Evolutionary conservation across 2,888 invertebrate genomes (phyloP).

Genomic region (Cerastoderma edule): DNA sequence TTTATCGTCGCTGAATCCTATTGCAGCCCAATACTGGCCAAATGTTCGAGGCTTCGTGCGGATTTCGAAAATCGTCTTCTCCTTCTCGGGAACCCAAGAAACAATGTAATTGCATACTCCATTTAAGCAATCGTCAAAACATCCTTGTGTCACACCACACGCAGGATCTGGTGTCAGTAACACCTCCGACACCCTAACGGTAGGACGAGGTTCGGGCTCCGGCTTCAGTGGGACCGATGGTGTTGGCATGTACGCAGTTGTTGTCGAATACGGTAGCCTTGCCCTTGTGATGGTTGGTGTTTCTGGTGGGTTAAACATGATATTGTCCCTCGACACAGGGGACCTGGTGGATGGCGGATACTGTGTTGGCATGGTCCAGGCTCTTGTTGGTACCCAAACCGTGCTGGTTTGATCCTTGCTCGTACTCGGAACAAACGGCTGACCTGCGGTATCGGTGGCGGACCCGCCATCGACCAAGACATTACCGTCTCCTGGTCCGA

Average conservation of each 20-base stretch:
- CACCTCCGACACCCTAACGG: not conserved
- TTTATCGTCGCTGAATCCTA: slow-evolving; percentile 80
- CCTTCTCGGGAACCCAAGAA: slow-evolving; percentile 74
- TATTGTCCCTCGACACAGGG: not conserved
- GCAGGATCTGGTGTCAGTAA: slow-evolving; percentile 42
- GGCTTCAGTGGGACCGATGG: not conserved
- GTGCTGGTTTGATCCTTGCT: slow-evolving; percentile 2
- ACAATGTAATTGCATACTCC: slow-evolving; percentile 74
- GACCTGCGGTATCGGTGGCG: not conserved
- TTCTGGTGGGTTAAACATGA: not conserved
- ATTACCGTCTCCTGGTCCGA: too few relatives aligned
- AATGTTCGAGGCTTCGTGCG: slow-evolving; percentile 54
- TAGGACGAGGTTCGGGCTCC: not conserved
- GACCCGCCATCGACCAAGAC: too few relatives aligned
- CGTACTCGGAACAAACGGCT: not conserved
- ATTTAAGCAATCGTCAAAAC: slow-evolving; percentile 77
- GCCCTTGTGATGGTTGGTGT: not conserved
- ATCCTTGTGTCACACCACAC: slow-evolving; percentile 79
- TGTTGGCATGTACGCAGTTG: not conserved
- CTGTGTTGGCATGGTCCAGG: slow-evolving; percentile 15
- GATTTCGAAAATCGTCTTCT: slow-evolving; percentile 67
- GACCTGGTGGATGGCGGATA: not conserved
- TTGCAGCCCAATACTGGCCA: slow-evolving; percentile 74
- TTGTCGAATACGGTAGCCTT: not conserved
- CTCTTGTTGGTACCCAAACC: slow-evolving; percentile 12